Evolutionary conservation across 2,888 invertebrate genomes (phyloP), one percentile per base, ranked within the genome.

Genomic region (Operophtera brumata): DNA sequence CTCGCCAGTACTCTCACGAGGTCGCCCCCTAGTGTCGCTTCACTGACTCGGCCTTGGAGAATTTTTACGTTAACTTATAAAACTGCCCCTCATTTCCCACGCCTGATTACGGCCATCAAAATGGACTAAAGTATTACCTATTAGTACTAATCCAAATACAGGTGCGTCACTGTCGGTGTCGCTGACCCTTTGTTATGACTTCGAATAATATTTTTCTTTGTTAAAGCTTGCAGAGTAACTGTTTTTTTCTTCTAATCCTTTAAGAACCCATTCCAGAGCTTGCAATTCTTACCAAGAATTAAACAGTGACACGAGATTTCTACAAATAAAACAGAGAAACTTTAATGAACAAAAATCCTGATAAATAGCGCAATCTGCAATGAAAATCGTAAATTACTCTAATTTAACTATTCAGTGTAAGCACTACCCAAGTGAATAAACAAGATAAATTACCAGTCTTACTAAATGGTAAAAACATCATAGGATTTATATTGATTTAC

Each of bases 111-210:
- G 48, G 20, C 49, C 48, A 28, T 11, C 1, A 8, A 43, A 53
- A 39, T 51, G 42, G 35, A 67, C 53, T 59, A 63, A 65, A 61
- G 50, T 64, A 64, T 64, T 66, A n/a, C n/a, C n/a, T n/a, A 63
- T 59, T 63, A 62, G 59, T 59, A 61, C 59, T 59, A 62, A 54
- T 56, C 59, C 56, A 65, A 32, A 60, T 47, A 54, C 51, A 54
- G 50, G 55, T 64, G 50, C 66, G 70, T 69, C 70, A 68, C 51
- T 57, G 48, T 26, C 14, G 5, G 32, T 58, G 60, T 54, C 62
- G 50, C 34, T 40, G 56, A 58, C 52, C 57, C 42, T 44, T 66
- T 69, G 4, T 67, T 54, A 36, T 48, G n/a, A n/a, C n/a, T n/a
- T 43, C 20, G 12, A 34, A 39, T 20, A 20, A 9, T 13, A 8